phyloP scores from a whole-genome alignment of 23 tunicate species.

The Clavelina lepadiformis region DNA sequence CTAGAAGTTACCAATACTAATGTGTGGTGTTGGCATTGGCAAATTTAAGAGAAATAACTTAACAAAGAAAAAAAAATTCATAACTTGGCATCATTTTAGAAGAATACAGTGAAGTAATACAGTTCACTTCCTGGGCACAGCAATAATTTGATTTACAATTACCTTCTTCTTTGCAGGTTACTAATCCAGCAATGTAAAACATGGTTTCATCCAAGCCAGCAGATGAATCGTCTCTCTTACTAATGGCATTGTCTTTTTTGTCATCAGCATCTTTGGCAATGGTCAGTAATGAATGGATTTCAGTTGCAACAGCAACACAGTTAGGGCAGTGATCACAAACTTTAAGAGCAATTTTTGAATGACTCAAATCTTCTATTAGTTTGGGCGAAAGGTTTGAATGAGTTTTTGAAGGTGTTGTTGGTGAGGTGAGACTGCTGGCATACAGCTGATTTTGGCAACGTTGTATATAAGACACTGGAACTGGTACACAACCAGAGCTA shows the following conservation, averaged over 20 bases:
- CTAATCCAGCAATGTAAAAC: no score
- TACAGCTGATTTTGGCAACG: constrained; percentile 38
- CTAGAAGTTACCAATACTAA: no score
- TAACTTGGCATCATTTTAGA: no score
- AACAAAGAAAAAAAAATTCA: no score
- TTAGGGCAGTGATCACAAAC: constrained; percentile 75
- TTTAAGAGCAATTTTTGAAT: constrained; percentile 34
- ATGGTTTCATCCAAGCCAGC: no score
- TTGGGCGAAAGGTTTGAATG: not conserved
- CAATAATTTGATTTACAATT: no score
- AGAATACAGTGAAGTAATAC: no score
- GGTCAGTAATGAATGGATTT: constrained; percentile 17
- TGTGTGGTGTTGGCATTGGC: no score
- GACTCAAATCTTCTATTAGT: not conserved
- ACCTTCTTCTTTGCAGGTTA: no score
- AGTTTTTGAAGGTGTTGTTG: constrained; percentile 12
- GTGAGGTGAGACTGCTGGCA: constrained; percentile 17
- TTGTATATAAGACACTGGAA: constrained; percentile 60
- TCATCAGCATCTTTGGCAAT: constrained; percentile 6
- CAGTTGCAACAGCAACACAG: constrained; percentile 48
- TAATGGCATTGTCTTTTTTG: not conserved
- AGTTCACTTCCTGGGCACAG: no score
- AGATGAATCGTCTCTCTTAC: no score
- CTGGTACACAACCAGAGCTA: constrained; percentile 61
- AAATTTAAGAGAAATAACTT: no score